These are phyloP conservation scores for Formicarius rufipectus DNA, from an alignment of 2,113 vertebrate genomes.

Conservation along the genomic window DNA sequence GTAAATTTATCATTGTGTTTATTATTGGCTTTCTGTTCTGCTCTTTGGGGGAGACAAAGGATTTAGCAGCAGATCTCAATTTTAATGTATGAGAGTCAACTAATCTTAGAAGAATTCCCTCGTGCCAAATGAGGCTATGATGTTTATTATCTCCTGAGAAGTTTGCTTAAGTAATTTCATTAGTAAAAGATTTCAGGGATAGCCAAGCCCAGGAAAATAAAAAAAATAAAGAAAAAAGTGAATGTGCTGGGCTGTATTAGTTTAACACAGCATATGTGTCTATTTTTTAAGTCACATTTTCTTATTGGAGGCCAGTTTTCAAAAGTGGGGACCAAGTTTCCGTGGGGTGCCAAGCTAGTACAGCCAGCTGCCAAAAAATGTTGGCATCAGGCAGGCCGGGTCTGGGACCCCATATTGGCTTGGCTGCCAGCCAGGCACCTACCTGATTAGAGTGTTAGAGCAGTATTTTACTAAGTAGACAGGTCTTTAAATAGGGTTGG, in stretches of 20 bases:
- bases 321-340: neutral
- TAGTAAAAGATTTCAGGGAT: neutral
- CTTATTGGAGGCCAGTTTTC: neutral
- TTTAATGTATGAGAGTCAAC: slow-evolving; percentile 6
- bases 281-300: neutral
- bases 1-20: slow-evolving; percentile 27
- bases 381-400: neutral
- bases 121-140: neutral
- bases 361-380: neutral
- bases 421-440: neutral
- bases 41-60: neutral
- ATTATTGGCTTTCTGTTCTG: slow-evolving; percentile 9
- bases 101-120: slow-evolving; percentile 32
- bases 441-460: neutral
- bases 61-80: slow-evolving; percentile 12
- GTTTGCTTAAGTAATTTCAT: slow-evolving; percentile 33
- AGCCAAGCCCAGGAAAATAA: neutral
- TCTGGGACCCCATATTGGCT: neutral
- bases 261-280: neutral
- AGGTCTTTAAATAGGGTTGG: neutral
- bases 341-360: neutral
- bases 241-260: neutral
- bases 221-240: neutral
- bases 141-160: slow-evolving; percentile 34
- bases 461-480: neutral